Evolutionary conservation across 2,888 invertebrate genomes (phyloP), one percentile per base, ranked within the genome.

Genomic region (Brachyptera putata): DNA sequence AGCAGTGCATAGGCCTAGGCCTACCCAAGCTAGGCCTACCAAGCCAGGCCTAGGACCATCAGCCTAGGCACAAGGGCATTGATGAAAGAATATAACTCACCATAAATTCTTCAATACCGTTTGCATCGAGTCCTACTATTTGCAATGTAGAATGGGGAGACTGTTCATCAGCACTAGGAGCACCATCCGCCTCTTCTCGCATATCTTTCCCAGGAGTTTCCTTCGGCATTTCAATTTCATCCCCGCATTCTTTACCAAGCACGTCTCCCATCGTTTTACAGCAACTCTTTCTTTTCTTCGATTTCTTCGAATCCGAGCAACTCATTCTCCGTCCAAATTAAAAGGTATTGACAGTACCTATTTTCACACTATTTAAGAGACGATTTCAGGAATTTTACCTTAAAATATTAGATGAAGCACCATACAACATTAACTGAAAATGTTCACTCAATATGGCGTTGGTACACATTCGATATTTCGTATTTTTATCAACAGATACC

Each of bases 191-290:
- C 41, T 66, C 66, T 56, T 65, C 65, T 37, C 66, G 61, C 24
- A 67, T 65, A 57, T 68, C 66, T 37, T 68, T 66, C 16, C 49
- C 48, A 26, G 50, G 57, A 9, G 48, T 57, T 60, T 63, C 63
- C 18, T 62, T 56, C 39, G 60, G 60, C 56, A 64, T 57, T 61
- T 63, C 64, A 57, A 64, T 64, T 11, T 63, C 61, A 65, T 66
- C 65, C 59, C 64, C 65, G 56, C 63, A 68, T 68, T 70, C 71
- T 68, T 73, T 72, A 49, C 70, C 70, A 58, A 74, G 71, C 67
- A 73, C 73, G 69, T 75, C 73, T 68, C 71, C 72, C 74, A 74
- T 75, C 67, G 67, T 67, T 61, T 67, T 68, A 68, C 67, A 66
- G 63, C 50, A 59, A 59, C 61, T 64, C 67, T 64, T 68, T 69